Percentiles rank a stretch among this genome's conserved stretches.
Conservation (phyloP, 2,888 invertebrate species). For the Dichetophora obliterata region DNA sequence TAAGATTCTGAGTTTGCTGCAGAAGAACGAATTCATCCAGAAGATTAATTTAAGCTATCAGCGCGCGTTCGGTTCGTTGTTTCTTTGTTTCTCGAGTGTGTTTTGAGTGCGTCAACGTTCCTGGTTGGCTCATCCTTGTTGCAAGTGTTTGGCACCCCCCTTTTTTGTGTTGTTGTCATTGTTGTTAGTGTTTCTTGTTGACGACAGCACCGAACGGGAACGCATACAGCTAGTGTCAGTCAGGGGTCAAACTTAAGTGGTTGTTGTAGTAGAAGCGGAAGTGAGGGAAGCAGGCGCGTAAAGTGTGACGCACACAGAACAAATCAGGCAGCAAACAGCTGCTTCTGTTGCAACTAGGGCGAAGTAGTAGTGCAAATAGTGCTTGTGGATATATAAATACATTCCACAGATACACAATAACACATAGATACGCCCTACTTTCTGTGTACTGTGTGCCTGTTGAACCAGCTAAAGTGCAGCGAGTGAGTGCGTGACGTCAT, state of each 20-base stretch:
- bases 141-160: background rate
- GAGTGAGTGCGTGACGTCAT: slow-evolving; percentile 52
- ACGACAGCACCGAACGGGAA: background rate
- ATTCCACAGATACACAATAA: background rate
- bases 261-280: too few relatives aligned
- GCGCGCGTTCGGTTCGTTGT: background rate
- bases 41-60: slow-evolving; percentile 6
- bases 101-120: background rate
- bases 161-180: background rate
- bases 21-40: background rate
- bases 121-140: background rate
- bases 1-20: background rate
- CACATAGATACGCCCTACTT: background rate
- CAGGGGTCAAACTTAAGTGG: too few relatives aligned
- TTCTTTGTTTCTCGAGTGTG: background rate
- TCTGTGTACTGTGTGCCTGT: background rate
- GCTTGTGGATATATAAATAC: too few relatives aligned
- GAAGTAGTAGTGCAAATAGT: too few relatives aligned
- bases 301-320: too few relatives aligned
- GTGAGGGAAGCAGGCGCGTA: too few relatives aligned
- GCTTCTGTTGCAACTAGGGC: too few relatives aligned
- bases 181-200: background rate
- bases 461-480: slow-evolving; percentile 33
- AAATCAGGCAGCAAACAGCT: too few relatives aligned
- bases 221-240: too few relatives aligned